Evolutionary conservation across 2,113 vertebrate genomes (phyloP), one percentile per base, ranked within the genome.

Genomic region (Illadopsis cleaveri): DNA sequence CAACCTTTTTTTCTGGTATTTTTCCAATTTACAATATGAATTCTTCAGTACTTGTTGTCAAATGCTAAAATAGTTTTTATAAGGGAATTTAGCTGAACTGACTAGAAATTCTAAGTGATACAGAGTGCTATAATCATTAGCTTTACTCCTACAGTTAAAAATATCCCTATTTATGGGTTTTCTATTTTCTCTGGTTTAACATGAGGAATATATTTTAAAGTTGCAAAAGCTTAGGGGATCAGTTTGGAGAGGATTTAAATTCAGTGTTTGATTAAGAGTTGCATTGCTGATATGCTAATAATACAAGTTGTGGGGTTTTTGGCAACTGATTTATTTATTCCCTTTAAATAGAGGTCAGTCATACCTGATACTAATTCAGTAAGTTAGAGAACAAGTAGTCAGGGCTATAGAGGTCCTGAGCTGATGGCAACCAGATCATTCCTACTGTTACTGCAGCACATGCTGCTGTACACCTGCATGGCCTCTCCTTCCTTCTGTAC

Each of bases 1-100:
- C 95, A 97, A 94, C 50, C 86, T 95, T 93, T 95, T 96, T 82
- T 94, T 90, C 82, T 97, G 95, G 80, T 93, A 73, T 92, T 92
- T 95, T 93, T 93, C 90, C 92, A 96, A 77, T 88, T 92, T 73
- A 86, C 64, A 70, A 37, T 66, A 75, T 33, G 58, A 94, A 86
- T 95, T 86, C 79, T 90, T 90, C 85, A 73, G 35, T 77, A 93
- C 87, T 92, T 90, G 57, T 87, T 95, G 79, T 95, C 88, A 96
- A 69, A 86, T 83, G 76, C 58, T 94, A 23, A 45, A 86, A 70
- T 42, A 92, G 21, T 61, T 90, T 86, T 93, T 77, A 25, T 60
- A 66, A 86, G 60, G 12, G 53, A 85, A 54, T 95, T 90, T 12
- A 78, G 27, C 89, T 90, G 64, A 69, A 90, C 47, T 64, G 45